Conservation (phyloP, 2,888 invertebrate species). For the Choreutis nemorana region DNA sequence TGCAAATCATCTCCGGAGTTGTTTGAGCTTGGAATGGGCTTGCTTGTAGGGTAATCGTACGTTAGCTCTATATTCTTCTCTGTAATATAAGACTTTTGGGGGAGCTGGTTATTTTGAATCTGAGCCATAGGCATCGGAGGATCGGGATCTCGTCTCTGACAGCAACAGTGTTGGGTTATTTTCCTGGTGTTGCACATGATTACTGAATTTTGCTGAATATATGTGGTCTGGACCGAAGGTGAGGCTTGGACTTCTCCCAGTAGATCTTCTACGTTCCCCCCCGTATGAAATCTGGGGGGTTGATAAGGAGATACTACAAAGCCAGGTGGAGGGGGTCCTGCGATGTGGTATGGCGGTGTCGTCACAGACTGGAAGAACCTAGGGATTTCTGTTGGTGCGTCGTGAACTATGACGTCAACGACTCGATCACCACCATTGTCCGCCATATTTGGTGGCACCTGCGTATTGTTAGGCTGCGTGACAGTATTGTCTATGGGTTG, state of each 20-base stretch:
- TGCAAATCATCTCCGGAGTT: constrained; percentile 36
- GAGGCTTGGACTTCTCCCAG: constrained; percentile 71
- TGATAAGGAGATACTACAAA: constrained; percentile 49
- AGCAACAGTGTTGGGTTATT: constrained; percentile 47
- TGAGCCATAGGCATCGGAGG: constrained; percentile 16
- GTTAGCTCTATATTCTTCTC: constrained; percentile 61
- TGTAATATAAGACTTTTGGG: constrained; percentile 47
- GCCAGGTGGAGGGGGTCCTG: constrained; percentile 36
- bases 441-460: constrained; percentile 25
- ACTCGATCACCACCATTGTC: constrained; percentile 40
- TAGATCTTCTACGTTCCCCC: constrained; percentile 73
- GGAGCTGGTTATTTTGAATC: constrained; percentile 22
- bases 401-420: constrained; percentile 54
- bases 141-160: constrained; percentile 33
- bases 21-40: constrained; percentile 38
- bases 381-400: constrained; percentile 45
- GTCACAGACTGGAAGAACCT: constrained; percentile 52
- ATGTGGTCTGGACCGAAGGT: constrained; percentile 48
- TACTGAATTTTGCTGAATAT: constrained; percentile 56
- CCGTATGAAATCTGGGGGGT: constrained; percentile 55
- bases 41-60: constrained; percentile 56
- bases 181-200: constrained; percentile 58
- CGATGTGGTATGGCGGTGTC: constrained; percentile 41
- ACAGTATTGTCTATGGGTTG: constrained; percentile 14
- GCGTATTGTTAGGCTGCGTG: constrained; percentile 23